Evolutionary conservation across 2,888 invertebrate genomes (phyloP).

Genomic region (Sinopyrophorus schimmeli): DNA sequence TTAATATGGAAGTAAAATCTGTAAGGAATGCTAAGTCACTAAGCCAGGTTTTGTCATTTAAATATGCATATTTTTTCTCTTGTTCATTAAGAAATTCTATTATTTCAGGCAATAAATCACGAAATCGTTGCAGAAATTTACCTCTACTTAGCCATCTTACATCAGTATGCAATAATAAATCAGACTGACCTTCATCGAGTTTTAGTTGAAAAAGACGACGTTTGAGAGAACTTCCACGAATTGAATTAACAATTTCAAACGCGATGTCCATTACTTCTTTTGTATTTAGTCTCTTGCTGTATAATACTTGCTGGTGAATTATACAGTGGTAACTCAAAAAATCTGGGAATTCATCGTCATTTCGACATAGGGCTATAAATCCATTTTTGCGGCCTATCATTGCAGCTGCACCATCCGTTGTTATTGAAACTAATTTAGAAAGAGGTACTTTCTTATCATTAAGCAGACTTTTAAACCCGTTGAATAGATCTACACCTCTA

Average conservation of each 20-base stretch:
- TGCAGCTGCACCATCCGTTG: conserved; percentile 5
- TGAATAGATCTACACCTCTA: conserved; percentile 15
- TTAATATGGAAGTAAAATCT: conserved; percentile 21
- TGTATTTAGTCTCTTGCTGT: conserved; percentile 6
- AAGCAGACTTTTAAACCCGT: conserved; percentile 21
- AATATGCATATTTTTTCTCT: conserved; percentile 8
- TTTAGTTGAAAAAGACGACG: conserved; percentile 19
- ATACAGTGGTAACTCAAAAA: conserved; percentile 10
- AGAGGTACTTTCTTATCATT: conserved; percentile 1
- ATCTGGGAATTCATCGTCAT: conserved; percentile 1
- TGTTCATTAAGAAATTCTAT: conserved; percentile 14
- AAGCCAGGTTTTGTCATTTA: conserved; percentile 13
- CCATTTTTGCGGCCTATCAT: conserved; percentile 3
- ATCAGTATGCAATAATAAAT: conserved; percentile 21
- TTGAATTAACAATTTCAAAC: conserved; percentile 31
- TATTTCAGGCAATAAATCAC: conserved; percentile 19
- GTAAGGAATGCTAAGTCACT: conserved; percentile 25
- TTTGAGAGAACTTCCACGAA: conserved; percentile 2
- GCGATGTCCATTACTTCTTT: conserved; percentile 2
- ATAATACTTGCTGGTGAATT: conserved; percentile 10
- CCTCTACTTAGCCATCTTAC: conserved; percentile 20
- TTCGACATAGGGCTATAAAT: conserved; percentile 9
- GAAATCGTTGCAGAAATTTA: conserved; percentile 20
- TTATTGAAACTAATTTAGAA: conserved; percentile 9
- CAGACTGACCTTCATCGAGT: conserved; percentile 11